A percentile compares a stretch with the other conserved stretches of the same genome.
phyloP scores from a whole-genome alignment of 1,140 invertebrate species.

The Bombus polaris region DNA sequence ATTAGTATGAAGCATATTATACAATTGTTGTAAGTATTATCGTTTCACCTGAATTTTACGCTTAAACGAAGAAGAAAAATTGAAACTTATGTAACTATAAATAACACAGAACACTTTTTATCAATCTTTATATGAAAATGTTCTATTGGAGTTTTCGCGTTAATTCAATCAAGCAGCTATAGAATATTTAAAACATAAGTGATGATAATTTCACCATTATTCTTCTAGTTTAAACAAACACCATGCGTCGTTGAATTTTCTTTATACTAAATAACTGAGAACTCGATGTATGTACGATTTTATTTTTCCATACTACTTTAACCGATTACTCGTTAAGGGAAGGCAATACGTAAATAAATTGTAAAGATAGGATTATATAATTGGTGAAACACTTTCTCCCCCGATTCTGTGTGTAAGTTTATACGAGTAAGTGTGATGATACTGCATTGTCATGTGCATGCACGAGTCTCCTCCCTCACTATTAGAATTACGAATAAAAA shows the following conservation, averaged over 20 bases:
- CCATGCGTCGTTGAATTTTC: slow-evolving; percentile 10
- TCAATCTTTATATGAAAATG: slow-evolving; percentile 15
- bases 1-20: slow-evolving; percentile 47
- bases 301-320: slow-evolving; percentile 43
- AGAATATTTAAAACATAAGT: background rate
- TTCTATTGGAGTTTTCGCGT: background rate
- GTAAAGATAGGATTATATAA: slow-evolving; percentile 53
- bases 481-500: background rate
- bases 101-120: slow-evolving; percentile 1
- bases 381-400: slow-evolving; percentile 40
- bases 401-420: slow-evolving; percentile 37
- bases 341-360: slow-evolving; percentile 60
- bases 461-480: background rate
- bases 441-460: slow-evolving; percentile 1
- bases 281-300: slow-evolving; percentile 34
- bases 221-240: background rate
- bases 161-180: background rate
- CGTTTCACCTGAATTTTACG: slow-evolving; percentile 13
- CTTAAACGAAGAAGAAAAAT: background rate
- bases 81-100: slow-evolving; percentile 2
- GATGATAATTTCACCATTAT: background rate
- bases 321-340: slow-evolving; percentile 29
- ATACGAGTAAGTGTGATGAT: background rate
- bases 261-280: slow-evolving; percentile 43
- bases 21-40: slow-evolving; percentile 2